These are phyloP conservation scores for Platyrinchus mystaceus DNA, from an alignment of 2,797 vertebrate genomes.

Conservation along the genomic window DNA sequence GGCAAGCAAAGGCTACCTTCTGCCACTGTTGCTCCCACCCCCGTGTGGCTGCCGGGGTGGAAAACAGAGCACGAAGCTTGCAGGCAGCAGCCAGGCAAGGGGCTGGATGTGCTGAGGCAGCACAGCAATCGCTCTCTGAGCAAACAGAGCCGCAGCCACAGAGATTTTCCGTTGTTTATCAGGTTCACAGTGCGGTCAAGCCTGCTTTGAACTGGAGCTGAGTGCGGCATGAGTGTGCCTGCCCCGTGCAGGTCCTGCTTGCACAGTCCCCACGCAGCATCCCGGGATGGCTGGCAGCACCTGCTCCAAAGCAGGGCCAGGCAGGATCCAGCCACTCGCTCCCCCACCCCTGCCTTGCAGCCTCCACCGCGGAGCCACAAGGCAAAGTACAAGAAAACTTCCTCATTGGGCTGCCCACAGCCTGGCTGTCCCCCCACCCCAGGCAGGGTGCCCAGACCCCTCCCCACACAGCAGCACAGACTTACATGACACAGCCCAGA, in stretches of 20 bases:
- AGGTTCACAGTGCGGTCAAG: background rate
- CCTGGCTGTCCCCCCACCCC: background rate
- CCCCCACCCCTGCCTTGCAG: background rate
- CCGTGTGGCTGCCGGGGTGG: rapidly evolving
- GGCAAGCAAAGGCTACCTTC: background rate
- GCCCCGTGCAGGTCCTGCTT: background rate
- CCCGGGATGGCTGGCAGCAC: background rate
- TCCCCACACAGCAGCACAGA: background rate
- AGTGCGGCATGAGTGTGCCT: rapidly evolving
- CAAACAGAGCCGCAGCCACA: background rate
- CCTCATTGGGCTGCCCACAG: background rate
- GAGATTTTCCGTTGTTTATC: conserved; percentile 43
- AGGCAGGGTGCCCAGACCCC: background rate
- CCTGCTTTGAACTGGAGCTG: background rate
- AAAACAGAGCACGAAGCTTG: background rate
- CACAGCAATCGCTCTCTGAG: background rate
- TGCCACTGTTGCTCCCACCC: background rate
- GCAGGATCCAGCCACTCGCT: rapidly evolving
- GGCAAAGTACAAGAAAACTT: background rate
- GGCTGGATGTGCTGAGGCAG: background rate
- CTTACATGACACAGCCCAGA: conserved; percentile 96
- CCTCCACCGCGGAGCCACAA: background rate
- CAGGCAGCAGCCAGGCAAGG: rapidly evolving
- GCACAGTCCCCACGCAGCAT: background rate
- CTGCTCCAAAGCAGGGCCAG: background rate